Base-by-base conservation (phyloP, 2,113 vertebrate genomes). In the Equus przewalskii region DNA sequence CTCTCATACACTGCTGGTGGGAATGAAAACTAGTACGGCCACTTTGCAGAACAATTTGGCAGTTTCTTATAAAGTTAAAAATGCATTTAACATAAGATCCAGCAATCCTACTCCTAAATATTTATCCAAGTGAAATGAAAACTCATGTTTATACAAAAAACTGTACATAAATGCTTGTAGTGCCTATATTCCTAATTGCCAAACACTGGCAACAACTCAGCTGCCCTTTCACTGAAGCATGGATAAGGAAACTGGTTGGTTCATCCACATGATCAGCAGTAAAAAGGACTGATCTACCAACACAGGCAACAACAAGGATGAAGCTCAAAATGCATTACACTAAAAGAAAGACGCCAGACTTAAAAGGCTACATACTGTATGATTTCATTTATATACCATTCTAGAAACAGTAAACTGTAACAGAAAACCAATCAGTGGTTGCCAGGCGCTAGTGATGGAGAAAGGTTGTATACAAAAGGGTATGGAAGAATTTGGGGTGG, bases 111-210 rank as follows among this genome's bases (percentile, higher is more conserved):
- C 65, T 92, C 65, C 67, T 85, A 33, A 12, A 69, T 69, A 85
- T 49, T 90, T 90, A 89, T 22, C 72, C 67, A 22, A 89, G 62
- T 85, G 33, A 94, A 94, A 78, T 30, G 46, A 91, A 95, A 95
- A 94, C 5, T 70, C 87, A 26, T 1, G 15, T 76, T 95, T 64
- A 94, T 10, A 75, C 14, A 96, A 96, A 96, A 87, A 30, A 58
- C 54, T 54, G 12, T 54, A 73, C 26, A 82, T 72, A 94, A 73
- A 90, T 87, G 24, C 64, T 80, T 81, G 75, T 7, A 93, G 65
- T 33, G 30, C 13, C 64, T 92, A 54, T 56, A 92, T 82, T 72
- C 72, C 22, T 49, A 70, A 85, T 15, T 72, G 62, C 69, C 56
- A 72, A 87, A 96, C 70, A 19, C 30, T 75, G n/a, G 75, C 87